A percentile compares a stretch with the other conserved stretches of the same genome.
These are phyloP conservation scores for Drosophila ercepeae DNA, from an alignment of 1,140 invertebrate species.

Conservation along the genomic window DNA sequence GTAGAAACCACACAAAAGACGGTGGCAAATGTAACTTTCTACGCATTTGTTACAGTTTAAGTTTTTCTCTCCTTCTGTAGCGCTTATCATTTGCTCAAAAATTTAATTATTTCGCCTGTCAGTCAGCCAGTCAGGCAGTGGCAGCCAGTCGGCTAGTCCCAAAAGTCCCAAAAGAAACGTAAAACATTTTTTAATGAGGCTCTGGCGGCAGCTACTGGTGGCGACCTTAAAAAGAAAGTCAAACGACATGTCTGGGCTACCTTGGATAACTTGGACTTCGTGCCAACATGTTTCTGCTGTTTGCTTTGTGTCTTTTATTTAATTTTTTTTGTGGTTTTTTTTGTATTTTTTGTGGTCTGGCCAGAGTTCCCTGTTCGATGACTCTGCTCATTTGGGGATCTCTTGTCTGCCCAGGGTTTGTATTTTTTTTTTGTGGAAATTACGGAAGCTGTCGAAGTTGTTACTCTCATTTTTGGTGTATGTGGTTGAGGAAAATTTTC, in stretches of 20 bases:
- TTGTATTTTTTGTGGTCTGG: conserved; percentile 14
- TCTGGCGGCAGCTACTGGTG: conserved; percentile 13
- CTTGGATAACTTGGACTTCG: conserved; percentile 55
- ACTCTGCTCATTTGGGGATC: conserved; percentile 63
- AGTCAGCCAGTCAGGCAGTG: conserved; percentile 38
- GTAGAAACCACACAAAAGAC: background rate
- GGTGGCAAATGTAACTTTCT: conserved; percentile 52
- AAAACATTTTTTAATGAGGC: conserved; percentile 75
- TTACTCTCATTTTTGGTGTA: conserved; percentile 43
- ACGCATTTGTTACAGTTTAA: conserved; percentile 77
- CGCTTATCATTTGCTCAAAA: conserved; percentile 67
- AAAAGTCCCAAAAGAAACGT: conserved; percentile 55
- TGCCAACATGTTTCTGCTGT: conserved; percentile 68
- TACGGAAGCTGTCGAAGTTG: conserved; percentile 40
- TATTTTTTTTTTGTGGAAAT: conserved; percentile 12
- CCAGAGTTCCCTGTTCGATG: conserved; percentile 32
- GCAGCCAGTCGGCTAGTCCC: conserved; percentile 2
- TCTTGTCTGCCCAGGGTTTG: conserved; percentile 20
- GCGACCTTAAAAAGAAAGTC: conserved; percentile 70
- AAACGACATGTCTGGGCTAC: conserved; percentile 48
- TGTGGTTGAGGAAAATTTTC: conserved; percentile 38
- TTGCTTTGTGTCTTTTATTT: conserved; percentile 14
- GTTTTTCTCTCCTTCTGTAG: conserved; percentile 8
- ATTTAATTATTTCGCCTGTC: conserved; percentile 79
- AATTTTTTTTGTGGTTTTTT: conserved; percentile 4